Conservation (phyloP, 2,797 vertebrate genomes). For the Pelochelys cantorii region DNA sequence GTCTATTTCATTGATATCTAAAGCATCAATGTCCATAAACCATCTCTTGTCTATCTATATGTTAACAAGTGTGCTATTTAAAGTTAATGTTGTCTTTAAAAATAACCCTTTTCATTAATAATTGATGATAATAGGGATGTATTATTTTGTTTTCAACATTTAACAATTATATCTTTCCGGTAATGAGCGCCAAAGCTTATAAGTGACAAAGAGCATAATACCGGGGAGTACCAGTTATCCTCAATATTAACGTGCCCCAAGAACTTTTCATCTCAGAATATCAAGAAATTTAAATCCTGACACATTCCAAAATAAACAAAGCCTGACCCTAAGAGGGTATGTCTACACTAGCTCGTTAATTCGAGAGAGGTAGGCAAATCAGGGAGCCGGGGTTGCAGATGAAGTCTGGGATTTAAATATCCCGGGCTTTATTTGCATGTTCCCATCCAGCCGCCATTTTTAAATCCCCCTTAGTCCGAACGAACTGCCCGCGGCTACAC, state of each 20-base stretch:
- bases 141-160: conserved; percentile 13
- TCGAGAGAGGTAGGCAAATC: no score
- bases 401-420: no score
- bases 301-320: not conserved
- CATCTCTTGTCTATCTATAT: not conserved
- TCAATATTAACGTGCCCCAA: not conserved
- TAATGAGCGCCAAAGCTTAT: not conserved
- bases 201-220: not conserved
- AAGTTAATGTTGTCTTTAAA: conserved; percentile 31
- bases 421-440: no score
- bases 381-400: no score
- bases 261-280: not conserved
- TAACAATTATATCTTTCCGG: conserved; percentile 4
- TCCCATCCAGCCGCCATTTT: no score
- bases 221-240: not conserved
- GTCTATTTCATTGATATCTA: not conserved
- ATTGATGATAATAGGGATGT: not conserved
- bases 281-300: not conserved
- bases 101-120: conserved; percentile 2
- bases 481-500: no score
- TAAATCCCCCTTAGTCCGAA: no score
- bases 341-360: no score
- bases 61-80: not conserved
- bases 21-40: not conserved
- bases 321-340: not conserved